phyloP scores from a whole-genome alignment of 2,797 vertebrate genomes.

The Capromys pilorides region DNA sequence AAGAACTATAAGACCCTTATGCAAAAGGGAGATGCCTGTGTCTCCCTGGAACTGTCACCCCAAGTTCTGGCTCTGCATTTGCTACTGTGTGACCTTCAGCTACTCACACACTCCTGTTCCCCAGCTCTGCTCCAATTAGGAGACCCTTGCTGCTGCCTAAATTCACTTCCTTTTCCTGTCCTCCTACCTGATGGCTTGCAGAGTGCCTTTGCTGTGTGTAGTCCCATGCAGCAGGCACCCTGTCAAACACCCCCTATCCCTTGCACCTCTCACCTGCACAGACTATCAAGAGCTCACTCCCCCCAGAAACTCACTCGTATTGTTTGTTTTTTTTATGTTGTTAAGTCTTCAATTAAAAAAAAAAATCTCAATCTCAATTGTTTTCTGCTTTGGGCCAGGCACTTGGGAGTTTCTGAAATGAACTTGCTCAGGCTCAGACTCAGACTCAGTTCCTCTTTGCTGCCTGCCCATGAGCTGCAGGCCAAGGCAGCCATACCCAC shows the following conservation, averaged over 20 bases:
- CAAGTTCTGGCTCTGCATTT: slow-evolving; percentile 21
- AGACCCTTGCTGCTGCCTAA: background rate
- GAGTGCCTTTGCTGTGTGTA: background rate
- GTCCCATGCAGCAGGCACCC: background rate
- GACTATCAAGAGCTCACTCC: background rate
- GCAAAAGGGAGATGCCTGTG: background rate
- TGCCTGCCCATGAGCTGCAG: background rate
- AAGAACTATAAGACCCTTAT: background rate
- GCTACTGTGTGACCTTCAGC: background rate
- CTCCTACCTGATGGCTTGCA: background rate
- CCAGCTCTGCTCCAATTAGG: background rate
- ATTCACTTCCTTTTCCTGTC: background rate
- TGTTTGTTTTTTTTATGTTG: slow-evolving; percentile 9
- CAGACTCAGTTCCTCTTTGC: background rate
- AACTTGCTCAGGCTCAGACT: background rate
- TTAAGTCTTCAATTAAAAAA: background rate
- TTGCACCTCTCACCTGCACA: background rate
- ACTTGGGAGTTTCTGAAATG: slow-evolving; percentile 27
- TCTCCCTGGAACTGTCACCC: background rate
- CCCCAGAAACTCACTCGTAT: background rate
- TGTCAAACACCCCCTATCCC: background rate
- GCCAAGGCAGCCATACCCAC: background rate
- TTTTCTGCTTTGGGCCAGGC: slow-evolving; percentile 24
- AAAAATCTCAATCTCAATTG: background rate
- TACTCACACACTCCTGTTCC: slow-evolving; percentile 54